Conservation (phyloP, 2,113 vertebrate species). For the Pogona vitticeps region DNA sequence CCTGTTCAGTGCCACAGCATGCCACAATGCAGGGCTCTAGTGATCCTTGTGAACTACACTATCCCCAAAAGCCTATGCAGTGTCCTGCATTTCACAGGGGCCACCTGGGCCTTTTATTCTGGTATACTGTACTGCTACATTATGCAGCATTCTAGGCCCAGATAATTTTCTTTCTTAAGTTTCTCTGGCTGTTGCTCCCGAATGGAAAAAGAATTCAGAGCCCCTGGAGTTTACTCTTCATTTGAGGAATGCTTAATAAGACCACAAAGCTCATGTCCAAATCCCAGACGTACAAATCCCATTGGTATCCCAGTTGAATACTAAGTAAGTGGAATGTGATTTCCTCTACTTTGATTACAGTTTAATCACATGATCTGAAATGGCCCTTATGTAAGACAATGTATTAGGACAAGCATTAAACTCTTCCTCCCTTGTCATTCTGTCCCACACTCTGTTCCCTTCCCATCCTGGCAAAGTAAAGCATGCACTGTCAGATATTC, state of each 20-base stretch:
- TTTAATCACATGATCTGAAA: neutral
- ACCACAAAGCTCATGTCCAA: neutral
- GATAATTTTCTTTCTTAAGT: neutral
- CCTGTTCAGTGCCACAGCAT: neutral
- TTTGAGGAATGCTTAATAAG: neutral
- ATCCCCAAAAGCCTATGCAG: neutral
- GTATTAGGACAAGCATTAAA: neutral
- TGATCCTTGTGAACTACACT: neutral
- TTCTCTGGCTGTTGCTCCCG: neutral
- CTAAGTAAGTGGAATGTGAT: neutral
- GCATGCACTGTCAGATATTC: neutral
- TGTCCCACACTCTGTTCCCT: neutral
- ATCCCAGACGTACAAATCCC: neutral
- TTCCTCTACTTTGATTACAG: neutral
- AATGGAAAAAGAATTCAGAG: neutral
- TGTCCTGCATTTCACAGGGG: neutral
- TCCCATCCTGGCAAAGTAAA: no score
- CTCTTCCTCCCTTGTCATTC: neutral
- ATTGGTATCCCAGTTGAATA: neutral
- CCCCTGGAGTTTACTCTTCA: neutral
- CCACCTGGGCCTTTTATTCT: neutral
- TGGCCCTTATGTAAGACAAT: no score
- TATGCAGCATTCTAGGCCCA: neutral
- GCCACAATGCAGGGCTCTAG: neutral
- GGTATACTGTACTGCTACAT: neutral